phyloP scores from a whole-genome alignment of 1,140 invertebrate species.

The Diorhabda elongata region DNA sequence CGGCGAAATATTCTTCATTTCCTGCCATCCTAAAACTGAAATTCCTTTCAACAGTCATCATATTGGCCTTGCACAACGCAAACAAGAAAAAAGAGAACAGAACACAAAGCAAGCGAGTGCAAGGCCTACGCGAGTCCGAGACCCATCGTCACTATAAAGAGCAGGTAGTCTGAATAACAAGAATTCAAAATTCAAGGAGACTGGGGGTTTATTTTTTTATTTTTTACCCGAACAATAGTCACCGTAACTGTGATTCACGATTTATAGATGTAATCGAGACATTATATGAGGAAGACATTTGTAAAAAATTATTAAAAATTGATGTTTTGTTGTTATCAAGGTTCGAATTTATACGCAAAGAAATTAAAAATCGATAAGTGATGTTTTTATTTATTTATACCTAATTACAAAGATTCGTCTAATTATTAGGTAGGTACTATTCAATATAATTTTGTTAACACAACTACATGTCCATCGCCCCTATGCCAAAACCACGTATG shows the following conservation, averaged over 20 bases:
- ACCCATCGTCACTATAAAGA: neutral
- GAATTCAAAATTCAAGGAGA: neutral
- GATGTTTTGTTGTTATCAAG: neutral
- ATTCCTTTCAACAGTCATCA: neutral
- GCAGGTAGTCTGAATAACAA: neutral
- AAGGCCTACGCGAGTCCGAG: neutral
- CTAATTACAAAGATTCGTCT: too few species aligned
- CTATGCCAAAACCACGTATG: too few species aligned
- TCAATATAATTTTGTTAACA: too few species aligned
- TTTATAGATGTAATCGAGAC: too few species aligned
- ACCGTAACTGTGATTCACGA: too few species aligned
- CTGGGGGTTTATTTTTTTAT: neutral
- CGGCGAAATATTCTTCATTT: neutral
- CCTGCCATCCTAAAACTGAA: neutral
- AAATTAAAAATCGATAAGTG: neutral
- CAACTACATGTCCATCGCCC: too few species aligned
- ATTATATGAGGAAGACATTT: too few species aligned
- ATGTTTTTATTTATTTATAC: too few species aligned
- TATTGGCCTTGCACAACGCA: slow-evolving; percentile 1
- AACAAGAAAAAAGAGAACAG: neutral
- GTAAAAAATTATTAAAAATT: neutral
- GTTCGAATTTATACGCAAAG: neutral
- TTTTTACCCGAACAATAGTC: too few species aligned
- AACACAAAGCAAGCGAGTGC: neutral
- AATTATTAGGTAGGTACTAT: too few species aligned